Evolutionary conservation across 1,140 invertebrate species (phyloP).

Genomic region (Hermatobates lingyangjiaoensis): DNA sequence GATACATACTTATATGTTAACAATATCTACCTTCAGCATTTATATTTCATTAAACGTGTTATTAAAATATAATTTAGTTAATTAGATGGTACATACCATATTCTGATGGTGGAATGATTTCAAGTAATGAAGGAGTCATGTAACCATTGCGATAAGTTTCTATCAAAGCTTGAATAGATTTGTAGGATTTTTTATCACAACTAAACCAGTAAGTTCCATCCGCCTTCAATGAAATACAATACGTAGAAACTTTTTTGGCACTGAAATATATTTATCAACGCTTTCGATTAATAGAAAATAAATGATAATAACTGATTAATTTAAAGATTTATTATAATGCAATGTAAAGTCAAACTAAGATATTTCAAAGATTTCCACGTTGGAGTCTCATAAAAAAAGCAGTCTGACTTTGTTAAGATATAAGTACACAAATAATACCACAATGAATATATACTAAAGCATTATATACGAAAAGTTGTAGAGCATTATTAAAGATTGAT

Average conservation of each 20-base stretch:
- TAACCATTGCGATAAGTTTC: slow-evolving; percentile 35
- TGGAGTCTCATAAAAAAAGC: not conserved
- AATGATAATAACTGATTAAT: not conserved
- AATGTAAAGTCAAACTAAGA: not conserved
- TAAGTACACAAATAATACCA: too few relatives aligned
- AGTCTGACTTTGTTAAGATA: not conserved
- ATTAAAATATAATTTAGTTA: not conserved
- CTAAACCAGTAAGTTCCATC: slow-evolving; percentile 29
- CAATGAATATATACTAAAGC: too few relatives aligned
- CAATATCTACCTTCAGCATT: not conserved
- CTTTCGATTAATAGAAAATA: not conserved
- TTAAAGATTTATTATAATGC: not conserved
- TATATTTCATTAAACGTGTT: slow-evolving; percentile 1
- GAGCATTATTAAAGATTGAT: too few relatives aligned
- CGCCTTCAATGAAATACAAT: slow-evolving; percentile 35
- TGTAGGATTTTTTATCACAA: slow-evolving; percentile 31
- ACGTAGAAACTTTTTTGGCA: slow-evolving; percentile 31
- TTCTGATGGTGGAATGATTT: slow-evolving; percentile 66
- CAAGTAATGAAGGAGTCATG: slow-evolving; percentile 35
- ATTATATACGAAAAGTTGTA: too few relatives aligned
- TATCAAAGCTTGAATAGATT: slow-evolving; percentile 39
- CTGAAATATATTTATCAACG: not conserved
- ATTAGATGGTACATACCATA: slow-evolving; percentile 37
- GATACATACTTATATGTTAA: too few relatives aligned
- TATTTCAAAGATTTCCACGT: not conserved